Conservation (phyloP, 1,140 invertebrate genomes). For the Aphis craccivora region DNA sequence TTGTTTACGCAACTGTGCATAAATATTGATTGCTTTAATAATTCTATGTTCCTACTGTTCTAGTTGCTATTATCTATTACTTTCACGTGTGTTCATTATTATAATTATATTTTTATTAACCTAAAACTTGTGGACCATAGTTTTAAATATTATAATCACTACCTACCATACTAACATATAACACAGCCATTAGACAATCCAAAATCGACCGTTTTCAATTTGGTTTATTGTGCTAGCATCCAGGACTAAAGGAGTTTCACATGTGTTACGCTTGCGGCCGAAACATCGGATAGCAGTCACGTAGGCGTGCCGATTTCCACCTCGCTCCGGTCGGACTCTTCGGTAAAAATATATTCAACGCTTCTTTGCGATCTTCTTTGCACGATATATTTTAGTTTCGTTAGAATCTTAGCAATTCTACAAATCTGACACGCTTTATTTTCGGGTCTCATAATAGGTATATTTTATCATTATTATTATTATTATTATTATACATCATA, state of each 20-base stretch:
- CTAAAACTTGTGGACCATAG: neutral
- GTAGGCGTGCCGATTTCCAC: neutral
- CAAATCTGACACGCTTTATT: too few species aligned
- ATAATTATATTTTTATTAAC: neutral
- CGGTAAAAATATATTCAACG: neutral
- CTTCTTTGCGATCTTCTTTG: neutral
- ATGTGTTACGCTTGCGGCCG: conserved; percentile 44
- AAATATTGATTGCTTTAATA: too few species aligned
- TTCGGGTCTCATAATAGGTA: too few species aligned
- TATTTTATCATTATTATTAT: too few species aligned
- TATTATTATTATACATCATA: neutral
- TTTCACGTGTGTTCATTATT: neutral
- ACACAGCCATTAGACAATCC: neutral
- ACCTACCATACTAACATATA: neutral
- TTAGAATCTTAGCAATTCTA: neutral
- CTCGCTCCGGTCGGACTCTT: neutral
- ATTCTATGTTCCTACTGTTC: too few species aligned
- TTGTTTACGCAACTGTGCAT: too few species aligned
- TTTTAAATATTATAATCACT: too few species aligned
- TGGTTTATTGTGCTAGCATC: neutral
- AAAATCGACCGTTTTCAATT: neutral
- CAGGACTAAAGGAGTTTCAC: conserved; percentile 3
- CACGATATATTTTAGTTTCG: neutral
- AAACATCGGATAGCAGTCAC: neutral
- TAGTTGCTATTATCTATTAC: too few species aligned